phyloP scores from a whole-genome alignment of 1,140 invertebrate genomes.

The Trichomalopsis sarcophagae region DNA sequence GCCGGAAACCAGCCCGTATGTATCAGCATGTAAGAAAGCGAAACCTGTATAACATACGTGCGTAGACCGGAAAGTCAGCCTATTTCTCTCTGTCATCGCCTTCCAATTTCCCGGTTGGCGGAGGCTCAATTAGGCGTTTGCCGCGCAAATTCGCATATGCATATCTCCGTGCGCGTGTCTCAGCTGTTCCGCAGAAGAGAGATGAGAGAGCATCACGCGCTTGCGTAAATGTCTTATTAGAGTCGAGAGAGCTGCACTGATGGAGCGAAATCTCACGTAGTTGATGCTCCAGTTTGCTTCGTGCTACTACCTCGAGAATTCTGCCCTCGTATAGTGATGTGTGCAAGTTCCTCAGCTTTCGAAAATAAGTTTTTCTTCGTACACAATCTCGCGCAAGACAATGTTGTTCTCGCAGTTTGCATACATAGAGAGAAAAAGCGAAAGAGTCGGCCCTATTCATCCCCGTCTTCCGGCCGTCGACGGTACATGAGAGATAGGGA shows the following conservation, averaged over 20 bases:
- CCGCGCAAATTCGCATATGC: background rate
- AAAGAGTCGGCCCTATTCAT: too few relatives aligned
- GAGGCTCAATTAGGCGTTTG: slow-evolving; percentile 26
- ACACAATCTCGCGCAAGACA: background rate
- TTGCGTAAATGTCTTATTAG: slow-evolving; percentile 20
- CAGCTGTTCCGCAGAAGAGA: too few relatives aligned
- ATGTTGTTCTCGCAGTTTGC: background rate
- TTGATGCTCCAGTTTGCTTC: background rate
- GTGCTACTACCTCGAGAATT: background rate
- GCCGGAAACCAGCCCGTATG: background rate
- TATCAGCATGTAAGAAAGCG: background rate
- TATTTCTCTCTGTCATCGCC: background rate
- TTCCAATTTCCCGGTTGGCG: background rate
- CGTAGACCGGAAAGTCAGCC: background rate
- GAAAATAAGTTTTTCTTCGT: too few relatives aligned
- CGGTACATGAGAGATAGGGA: background rate
- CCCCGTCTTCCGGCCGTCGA: background rate
- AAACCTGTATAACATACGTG: background rate
- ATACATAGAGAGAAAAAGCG: too few relatives aligned
- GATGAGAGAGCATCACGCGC: background rate
- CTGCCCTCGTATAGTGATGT: background rate
- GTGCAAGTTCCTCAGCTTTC: too few relatives aligned
- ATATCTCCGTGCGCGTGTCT: background rate
- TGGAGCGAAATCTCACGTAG: background rate
- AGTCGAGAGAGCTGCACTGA: background rate